Percentiles rank a stretch among this genome's conserved stretches.
phyloP scores from a whole-genome alignment of 2,113 vertebrate genomes.

The Nycticryphes semicollaris region DNA sequence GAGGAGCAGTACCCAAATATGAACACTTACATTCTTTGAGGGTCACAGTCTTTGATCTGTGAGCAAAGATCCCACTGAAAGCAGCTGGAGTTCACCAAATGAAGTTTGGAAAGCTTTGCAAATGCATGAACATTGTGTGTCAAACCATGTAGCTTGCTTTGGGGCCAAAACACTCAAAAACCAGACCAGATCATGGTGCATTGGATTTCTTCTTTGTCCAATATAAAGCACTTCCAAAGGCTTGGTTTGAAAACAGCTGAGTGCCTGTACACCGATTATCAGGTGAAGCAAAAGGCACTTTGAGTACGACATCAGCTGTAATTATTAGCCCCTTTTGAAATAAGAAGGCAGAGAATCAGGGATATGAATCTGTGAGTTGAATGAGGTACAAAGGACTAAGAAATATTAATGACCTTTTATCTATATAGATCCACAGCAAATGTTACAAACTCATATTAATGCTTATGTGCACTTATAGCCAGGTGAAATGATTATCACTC shows the following conservation, averaged over 20 bases:
- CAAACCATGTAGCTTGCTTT: neutral
- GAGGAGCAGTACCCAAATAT: neutral
- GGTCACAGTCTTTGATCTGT: conserved; percentile 3
- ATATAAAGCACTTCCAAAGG: neutral
- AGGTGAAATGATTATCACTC: neutral
- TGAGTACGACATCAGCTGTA: neutral
- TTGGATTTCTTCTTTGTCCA: neutral
- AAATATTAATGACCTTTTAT: neutral
- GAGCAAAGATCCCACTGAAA: conserved; percentile 11
- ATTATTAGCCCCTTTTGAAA: neutral
- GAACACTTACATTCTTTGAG: neutral
- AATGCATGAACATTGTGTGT: neutral
- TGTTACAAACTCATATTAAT: neutral
- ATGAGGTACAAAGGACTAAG: neutral
- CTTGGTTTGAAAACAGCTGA: neutral
- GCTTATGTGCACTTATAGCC: neutral
- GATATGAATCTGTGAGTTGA: neutral
- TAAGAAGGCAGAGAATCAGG: neutral
- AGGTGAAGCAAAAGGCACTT: neutral
- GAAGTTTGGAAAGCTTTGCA: neutral
- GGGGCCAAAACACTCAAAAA: neutral
- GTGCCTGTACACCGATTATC: neutral
- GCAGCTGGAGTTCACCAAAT: conserved; percentile 19
- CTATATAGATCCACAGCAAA: neutral
- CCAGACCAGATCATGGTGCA: neutral